Conservation (phyloP, 2,888 invertebrate genomes). For the Lydus trimaculatus region DNA sequence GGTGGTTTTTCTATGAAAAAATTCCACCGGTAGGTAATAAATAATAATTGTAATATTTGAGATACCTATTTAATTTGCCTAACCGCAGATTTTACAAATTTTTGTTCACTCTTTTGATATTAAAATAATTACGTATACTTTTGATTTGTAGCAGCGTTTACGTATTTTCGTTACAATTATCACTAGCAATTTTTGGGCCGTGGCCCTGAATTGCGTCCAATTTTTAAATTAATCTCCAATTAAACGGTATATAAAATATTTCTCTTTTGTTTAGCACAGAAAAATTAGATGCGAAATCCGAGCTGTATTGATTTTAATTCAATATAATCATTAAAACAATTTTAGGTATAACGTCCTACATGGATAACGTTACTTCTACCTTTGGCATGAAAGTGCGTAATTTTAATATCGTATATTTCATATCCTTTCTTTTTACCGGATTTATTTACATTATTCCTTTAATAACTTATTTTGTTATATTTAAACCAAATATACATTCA, state of each 20-base stretch:
- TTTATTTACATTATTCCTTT: slow-evolving; percentile 53
- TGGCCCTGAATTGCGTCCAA: slow-evolving; percentile 39
- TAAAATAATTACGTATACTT: slow-evolving; percentile 59
- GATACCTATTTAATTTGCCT: slow-evolving; percentile 48
- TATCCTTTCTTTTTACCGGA: slow-evolving; percentile 58
- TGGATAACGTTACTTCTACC: slow-evolving; percentile 61
- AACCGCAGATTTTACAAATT: slow-evolving; percentile 44
- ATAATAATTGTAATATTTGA: slow-evolving; percentile 6
- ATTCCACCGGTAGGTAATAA: neutral
- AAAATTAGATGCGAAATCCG: slow-evolving; percentile 25
- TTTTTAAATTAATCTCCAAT: slow-evolving; percentile 44
- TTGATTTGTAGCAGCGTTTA: slow-evolving; percentile 57
- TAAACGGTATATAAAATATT: slow-evolving; percentile 54
- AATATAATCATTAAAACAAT: slow-evolving; percentile 30
- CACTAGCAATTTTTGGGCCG: slow-evolving; percentile 49
- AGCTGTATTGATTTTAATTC: slow-evolving; percentile 40
- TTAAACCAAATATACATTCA: slow-evolving; percentile 58
- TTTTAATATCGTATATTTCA: slow-evolving; percentile 62
- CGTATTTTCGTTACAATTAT: slow-evolving; percentile 58
- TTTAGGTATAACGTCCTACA: slow-evolving; percentile 51
- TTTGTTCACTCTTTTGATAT: no score
- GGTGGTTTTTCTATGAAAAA: slow-evolving; percentile 15
- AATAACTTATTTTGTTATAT: slow-evolving; percentile 48
- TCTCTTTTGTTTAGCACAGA: slow-evolving; percentile 35
- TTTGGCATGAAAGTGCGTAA: slow-evolving; percentile 62